Evolutionary conservation across 2,797 vertebrate species (phyloP).

Genomic region (Cossypha heuglini): DNA sequence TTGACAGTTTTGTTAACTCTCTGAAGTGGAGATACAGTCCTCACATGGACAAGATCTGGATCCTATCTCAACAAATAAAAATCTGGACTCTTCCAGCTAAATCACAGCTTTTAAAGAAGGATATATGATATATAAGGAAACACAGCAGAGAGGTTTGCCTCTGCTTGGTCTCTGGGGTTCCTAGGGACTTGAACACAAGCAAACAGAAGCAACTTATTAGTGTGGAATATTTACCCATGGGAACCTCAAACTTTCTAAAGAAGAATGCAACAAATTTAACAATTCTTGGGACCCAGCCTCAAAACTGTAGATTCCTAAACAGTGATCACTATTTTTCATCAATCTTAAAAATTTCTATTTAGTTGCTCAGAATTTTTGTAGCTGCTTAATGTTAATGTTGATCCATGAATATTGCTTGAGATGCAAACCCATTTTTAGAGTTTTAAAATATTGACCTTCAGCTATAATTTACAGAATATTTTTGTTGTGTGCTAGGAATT

Average conservation of each 20-base stretch:
- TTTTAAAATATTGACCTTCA: not conserved
- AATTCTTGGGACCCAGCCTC: not conserved
- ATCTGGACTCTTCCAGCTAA: not conserved
- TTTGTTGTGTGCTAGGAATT: not conserved
- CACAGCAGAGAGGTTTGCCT: not conserved
- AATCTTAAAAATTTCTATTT: not conserved
- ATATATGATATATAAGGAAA: not conserved
- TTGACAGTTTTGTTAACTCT: not conserved
- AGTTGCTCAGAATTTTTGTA: not conserved
- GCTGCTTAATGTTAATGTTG: not conserved
- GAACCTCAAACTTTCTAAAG: not conserved
- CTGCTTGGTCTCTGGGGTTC: not conserved
- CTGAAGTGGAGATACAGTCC: too few species aligned
- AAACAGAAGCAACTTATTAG: not conserved
- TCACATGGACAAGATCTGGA: not conserved
- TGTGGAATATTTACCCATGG: not conserved
- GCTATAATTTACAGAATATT: not conserved
- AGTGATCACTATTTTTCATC: not conserved
- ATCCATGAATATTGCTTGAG: not conserved
- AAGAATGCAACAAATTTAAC: not conserved
- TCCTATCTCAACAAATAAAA: not conserved
- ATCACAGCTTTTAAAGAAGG: not conserved
- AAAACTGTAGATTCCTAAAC: not conserved
- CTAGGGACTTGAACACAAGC: not conserved
- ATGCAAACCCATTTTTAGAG: not conserved